Evolutionary conservation across 2,113 vertebrate species (phyloP).

Genomic region (Hyla sarda): DNA sequence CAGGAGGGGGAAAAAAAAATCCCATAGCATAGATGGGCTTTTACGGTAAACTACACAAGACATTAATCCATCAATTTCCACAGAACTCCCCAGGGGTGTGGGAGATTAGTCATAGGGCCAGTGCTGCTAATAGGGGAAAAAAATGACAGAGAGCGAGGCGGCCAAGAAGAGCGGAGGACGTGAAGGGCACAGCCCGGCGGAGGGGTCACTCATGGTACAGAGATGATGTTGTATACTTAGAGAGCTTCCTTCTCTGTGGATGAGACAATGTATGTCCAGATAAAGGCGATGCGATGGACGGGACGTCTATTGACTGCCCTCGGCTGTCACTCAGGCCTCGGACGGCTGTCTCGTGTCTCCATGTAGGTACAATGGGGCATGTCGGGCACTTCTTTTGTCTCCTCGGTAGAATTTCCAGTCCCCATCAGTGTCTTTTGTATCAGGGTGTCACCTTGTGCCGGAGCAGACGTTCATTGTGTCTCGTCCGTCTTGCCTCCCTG

Average conservation of each 20-base stretch:
- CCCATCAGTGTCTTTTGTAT: slow-evolving; percentile 32
- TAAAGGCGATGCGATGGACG: background rate
- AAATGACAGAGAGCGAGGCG: background rate
- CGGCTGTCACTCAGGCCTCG: slow-evolving; percentile 4
- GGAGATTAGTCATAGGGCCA: slow-evolving; percentile 47
- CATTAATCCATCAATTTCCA: slow-evolving; percentile 52
- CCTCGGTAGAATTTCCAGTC: background rate
- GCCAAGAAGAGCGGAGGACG: background rate
- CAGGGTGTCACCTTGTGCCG: slow-evolving; percentile 20
- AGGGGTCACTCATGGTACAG: background rate
- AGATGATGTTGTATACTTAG: background rate
- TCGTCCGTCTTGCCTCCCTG: background rate
- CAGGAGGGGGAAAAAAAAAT: slow-evolving; percentile 14
- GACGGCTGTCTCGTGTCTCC: slow-evolving; percentile 5
- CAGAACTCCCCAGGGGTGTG: slow-evolving; percentile 21
- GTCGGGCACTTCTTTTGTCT: background rate
- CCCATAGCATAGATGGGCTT: background rate
- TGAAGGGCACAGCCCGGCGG: background rate
- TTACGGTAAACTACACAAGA: slow-evolving; percentile 8
- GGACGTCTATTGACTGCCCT: slow-evolving; percentile 13
- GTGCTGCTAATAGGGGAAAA: slow-evolving; percentile 25
- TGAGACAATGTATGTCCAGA: background rate
- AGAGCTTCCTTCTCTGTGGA: background rate
- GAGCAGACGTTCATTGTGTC: background rate
- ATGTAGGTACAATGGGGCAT: background rate